Conservation (phyloP, 2,888 invertebrate species). For the Andricus curvator region DNA sequence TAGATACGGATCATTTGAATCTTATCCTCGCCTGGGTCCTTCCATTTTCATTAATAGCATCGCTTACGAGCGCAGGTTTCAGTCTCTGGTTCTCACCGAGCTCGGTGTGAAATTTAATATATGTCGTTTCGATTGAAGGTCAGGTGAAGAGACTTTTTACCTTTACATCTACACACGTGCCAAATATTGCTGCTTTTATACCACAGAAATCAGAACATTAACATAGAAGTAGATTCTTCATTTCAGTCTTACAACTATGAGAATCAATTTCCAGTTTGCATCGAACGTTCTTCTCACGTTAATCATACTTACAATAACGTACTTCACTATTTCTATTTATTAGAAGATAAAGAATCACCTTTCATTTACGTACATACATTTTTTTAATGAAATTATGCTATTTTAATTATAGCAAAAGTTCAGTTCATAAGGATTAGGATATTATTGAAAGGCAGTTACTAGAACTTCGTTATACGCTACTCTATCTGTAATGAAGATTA, state of each 20-base stretch:
- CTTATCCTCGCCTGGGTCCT: slow-evolving; percentile 41
- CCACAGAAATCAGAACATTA: background rate
- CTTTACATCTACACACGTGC: slow-evolving; percentile 39
- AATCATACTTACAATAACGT: background rate
- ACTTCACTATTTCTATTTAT: too few relatives aligned
- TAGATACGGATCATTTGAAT: slow-evolving; percentile 47
- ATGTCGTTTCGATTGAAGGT: slow-evolving; percentile 21
- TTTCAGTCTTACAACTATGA: background rate
- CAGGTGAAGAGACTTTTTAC: slow-evolving; percentile 19
- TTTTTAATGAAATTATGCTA: background rate
- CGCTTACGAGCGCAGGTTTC: slow-evolving; percentile 46
- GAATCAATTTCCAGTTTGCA: slow-evolving; percentile 8
- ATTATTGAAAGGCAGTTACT: too few relatives aligned
- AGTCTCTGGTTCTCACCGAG: slow-evolving; percentile 30
- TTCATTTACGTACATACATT: background rate
- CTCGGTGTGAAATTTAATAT: slow-evolving; percentile 34
- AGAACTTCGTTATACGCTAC: too few relatives aligned
- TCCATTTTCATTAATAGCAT: slow-evolving; percentile 38
- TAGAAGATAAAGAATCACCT: background rate
- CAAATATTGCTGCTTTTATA: slow-evolving; percentile 27
- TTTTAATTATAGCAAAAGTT: background rate
- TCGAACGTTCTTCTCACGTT: slow-evolving; percentile 4
- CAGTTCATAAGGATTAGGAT: too few relatives aligned
- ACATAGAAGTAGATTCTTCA: background rate
- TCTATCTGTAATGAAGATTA: too few relatives aligned